Base-by-base conservation (phyloP, 2,113 vertebrate genomes). In the Chrysochloris asiatica region DNA sequence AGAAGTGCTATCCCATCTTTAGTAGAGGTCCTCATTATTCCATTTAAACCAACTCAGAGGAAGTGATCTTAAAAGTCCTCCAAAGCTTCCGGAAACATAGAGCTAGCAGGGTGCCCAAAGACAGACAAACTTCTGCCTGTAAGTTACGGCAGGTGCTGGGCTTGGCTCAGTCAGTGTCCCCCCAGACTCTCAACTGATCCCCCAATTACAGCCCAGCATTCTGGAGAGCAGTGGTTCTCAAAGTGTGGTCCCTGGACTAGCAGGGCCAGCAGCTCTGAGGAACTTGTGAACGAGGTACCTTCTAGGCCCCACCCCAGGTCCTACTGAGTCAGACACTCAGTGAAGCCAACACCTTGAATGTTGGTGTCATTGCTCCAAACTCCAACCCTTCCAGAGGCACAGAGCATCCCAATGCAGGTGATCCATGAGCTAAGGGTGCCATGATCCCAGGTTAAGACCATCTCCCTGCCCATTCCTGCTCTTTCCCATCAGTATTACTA, bases 81-180 rank as follows among this genome's bases (percentile, higher is more conserved):
- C 11, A 14, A 13, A 65, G n/a, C 36, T 45, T 47, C 83, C 0
- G 0, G 52, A 48, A 41, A 36, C 90, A 22, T 7, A 16, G 54
- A 6, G 56, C 73, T 5, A 8, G 14, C 75, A 10, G 54, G 33
- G 2, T 47, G 28, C 43, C 54, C 59, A 3, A 41, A 38, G 52
- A 67, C 33, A 19, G 79, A 41, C 24, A 12, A 1, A 2, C 0
- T 0, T 63, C 43, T 0, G 0, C 1, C 30, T 6, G 69, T 10
- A 12, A 19, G 21, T 22, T 21, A 16, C 36, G 1, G 17, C 26
- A 24, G 1, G 1, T 9, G 19, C 10, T 11, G 21, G 17, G 8
- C 12, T 16, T 17, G n/a, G 8, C 28, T 2, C 28, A 3, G 56
- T 24, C 1, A 1, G 6, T 10, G 1, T 43, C 48, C 28, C 24